Conservation (phyloP, 64 coral and sea anemone genomes). For the Pachyseris speciosa region DNA sequence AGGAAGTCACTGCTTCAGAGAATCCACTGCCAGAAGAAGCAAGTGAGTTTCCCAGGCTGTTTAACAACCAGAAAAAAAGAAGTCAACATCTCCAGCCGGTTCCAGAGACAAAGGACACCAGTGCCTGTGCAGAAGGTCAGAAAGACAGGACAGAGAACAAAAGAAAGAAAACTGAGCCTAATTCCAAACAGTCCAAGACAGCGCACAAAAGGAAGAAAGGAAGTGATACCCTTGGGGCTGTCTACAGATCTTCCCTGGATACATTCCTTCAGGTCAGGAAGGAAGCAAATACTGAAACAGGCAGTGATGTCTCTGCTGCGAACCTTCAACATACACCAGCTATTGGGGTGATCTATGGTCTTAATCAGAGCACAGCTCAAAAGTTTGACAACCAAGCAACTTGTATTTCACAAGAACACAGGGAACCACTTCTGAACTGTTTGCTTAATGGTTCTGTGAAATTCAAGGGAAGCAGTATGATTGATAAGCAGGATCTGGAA, state of each 20-base stretch:
- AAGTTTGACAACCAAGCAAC: neutral
- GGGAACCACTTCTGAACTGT: slow-evolving; percentile 54
- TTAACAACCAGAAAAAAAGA: neutral
- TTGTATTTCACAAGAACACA: slow-evolving; percentile 29
- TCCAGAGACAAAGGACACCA: neutral
- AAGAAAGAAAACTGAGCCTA: neutral
- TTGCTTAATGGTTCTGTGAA: slow-evolving; percentile 31
- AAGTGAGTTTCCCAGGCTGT: slow-evolving; percentile 2
- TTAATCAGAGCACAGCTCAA: neutral
- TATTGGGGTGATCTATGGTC: neutral
- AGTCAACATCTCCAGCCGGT: neutral
- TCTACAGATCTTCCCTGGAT: slow-evolving; percentile 15
- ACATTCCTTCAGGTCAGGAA: slow-evolving; percentile 13
- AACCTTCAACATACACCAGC: slow-evolving; percentile 2
- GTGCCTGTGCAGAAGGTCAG: neutral
- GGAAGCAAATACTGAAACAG: neutral
- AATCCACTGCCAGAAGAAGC: neutral
- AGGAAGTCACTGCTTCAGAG: neutral
- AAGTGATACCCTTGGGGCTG: neutral
- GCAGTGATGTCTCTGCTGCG: neutral
- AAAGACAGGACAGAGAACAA: neutral
- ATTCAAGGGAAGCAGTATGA: slow-evolving; percentile 40
- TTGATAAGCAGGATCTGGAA: slow-evolving; percentile 60
- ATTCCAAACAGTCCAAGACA: neutral
- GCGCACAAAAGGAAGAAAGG: slow-evolving; percentile 15